A percentile compares a stretch with the other conserved stretches of the same genome.
Conservation (phyloP, 2,797 vertebrate species). For the Gallinago nigripennis region DNA sequence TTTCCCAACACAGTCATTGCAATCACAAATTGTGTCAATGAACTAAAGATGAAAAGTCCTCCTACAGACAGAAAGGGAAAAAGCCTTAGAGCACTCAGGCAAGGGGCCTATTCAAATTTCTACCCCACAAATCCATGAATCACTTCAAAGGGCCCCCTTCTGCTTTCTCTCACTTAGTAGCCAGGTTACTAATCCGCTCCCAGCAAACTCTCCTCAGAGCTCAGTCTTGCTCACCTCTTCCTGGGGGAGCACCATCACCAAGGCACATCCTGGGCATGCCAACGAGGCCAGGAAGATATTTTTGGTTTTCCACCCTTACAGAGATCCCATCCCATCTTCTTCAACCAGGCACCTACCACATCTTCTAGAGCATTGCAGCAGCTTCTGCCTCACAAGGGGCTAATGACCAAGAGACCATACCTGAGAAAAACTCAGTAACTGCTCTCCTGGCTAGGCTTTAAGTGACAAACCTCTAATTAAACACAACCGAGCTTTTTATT, state of each 20-base stretch:
- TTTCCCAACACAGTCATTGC: neutral
- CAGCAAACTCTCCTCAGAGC: neutral
- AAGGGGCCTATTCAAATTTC: neutral
- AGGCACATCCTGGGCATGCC: rapidly evolving
- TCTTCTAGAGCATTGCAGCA: neutral
- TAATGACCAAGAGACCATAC: rapidly evolving
- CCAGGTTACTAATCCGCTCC: neutral
- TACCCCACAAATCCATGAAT: neutral
- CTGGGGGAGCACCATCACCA: neutral
- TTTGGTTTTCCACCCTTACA: rapidly evolving
- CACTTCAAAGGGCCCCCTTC: neutral
- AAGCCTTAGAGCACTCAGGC: neutral
- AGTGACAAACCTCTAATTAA: neutral
- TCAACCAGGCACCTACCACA: neutral
- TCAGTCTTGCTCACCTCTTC: neutral
- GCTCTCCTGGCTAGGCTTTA: neutral
- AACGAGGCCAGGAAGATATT: rapidly evolving
- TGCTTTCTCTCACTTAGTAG: neutral
- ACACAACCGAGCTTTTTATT: neutral
- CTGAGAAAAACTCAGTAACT: neutral
- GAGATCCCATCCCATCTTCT: neutral
- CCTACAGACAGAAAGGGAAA: rapidly evolving
- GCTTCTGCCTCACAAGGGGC: neutral
- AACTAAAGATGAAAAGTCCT: neutral
- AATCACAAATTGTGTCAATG: neutral